Base-by-base conservation (phyloP, 2,888 invertebrate genomes). In the Sipha maydis region DNA sequence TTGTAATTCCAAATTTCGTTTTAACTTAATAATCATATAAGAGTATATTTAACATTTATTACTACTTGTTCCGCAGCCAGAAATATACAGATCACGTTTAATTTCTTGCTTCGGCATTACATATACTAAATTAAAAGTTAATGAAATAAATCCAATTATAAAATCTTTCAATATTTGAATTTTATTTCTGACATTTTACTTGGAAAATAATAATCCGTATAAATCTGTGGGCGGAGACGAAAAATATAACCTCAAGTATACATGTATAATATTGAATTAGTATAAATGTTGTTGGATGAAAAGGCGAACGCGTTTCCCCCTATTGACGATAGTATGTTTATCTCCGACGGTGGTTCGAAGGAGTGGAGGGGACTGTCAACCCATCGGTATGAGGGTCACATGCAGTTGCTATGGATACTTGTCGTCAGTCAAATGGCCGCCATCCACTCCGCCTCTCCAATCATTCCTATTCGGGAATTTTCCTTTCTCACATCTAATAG, bases 351-450 rank as follows among this genome's bases (percentile, higher is more conserved):
- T 41, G 80, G 61, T 80, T 88, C 67, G 31, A 48, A 25, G 38
- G 80, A 67, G 61, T 56, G 54, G 79, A n/a, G 88, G 82, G 38
- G 56, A 88, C 88, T 88, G 88, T 88, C 88, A 88, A 88, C 88
- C 88, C 88, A 76, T 75, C 75, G 82, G 88, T 75, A 88, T 73
- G 88, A 88, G 88, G 88, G 88, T 88, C 88, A 88, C 88, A 82
- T 76, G 73, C 75, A 48, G 88, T 88, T 88, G 82, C 88, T 31
- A 88, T 88, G 82, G 88, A 82, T 82, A 88, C 88, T 61, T 88
- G 88, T 88, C 88, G 88, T 88, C 88, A 88, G 88, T 88, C 88
- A 88, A 88, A 88, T 88, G 88, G 88, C 88, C 75, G 88, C 88
- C 80, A 88, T 73, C 86, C 67, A 88, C 67, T 67, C 89, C 89